Percentiles rank a stretch among this genome's conserved stretches.
These are phyloP conservation scores for Listronotus bonariensis DNA, from an alignment of 1,140 invertebrate species.

Conservation along the genomic window DNA sequence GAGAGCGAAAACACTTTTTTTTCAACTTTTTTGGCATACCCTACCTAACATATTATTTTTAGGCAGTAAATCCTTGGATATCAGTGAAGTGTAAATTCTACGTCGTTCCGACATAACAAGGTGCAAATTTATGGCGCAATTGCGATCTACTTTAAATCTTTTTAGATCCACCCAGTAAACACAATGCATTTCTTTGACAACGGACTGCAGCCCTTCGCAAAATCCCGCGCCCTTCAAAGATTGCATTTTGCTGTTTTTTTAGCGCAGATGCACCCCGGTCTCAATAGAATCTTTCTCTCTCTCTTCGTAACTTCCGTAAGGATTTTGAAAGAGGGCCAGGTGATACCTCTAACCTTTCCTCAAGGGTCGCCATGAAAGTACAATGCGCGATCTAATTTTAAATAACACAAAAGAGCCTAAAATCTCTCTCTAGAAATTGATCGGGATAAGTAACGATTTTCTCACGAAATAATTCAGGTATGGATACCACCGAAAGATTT, in stretches of 20 bases:
- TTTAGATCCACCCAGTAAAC: slow-evolving; percentile 5
- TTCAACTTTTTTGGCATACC: too few species aligned
- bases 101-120: too few species aligned
- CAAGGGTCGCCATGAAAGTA: slow-evolving; percentile 22
- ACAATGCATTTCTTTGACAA: slow-evolving; percentile 7
- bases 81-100: too few species aligned
- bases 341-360: slow-evolving; percentile 35
- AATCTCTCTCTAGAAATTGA: slow-evolving; percentile 18
- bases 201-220: slow-evolving; percentile 22
- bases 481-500: too few species aligned
- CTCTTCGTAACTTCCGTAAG: slow-evolving; percentile 30
- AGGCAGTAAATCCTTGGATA: too few species aligned
- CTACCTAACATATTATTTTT: too few species aligned
- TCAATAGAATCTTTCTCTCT: slow-evolving; percentile 19
- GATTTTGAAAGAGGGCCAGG: slow-evolving; percentile 28
- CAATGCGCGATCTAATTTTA: slow-evolving; percentile 50
- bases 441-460: slow-evolving; percentile 16
- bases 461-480: too few species aligned
- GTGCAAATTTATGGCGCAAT: too few species aligned
- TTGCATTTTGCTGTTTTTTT: slow-evolving; percentile 20
- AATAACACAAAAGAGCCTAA: slow-evolving; percentile 45
- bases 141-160: too few species aligned
- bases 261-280: slow-evolving; percentile 21
- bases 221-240: slow-evolving; percentile 13
- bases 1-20: too few species aligned